Conservation (phyloP, 1,140 invertebrate genomes). For the Lucilia sericata region DNA sequence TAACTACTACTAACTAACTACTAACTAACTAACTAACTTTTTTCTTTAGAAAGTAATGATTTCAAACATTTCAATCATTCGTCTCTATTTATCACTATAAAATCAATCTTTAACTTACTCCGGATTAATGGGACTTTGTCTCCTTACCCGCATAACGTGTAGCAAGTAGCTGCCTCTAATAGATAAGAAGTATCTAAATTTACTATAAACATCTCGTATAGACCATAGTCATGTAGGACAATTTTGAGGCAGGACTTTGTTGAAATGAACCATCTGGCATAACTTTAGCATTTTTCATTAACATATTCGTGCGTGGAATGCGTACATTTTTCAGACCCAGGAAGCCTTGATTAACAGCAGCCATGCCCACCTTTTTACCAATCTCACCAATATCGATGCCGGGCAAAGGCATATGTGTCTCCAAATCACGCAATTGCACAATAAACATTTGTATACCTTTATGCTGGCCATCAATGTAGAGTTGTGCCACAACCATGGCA, state of each 20-base stretch:
- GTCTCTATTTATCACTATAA: too few relatives aligned
- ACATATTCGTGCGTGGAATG: slow-evolving; percentile 89
- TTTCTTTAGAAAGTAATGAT: too few relatives aligned
- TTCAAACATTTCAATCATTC: too few relatives aligned
- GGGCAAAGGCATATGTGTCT: slow-evolving; percentile 87
- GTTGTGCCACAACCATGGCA: slow-evolving; percentile 89
- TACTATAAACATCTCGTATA: slow-evolving; percentile 88
- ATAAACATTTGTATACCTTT: slow-evolving; percentile 95
- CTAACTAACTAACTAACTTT: too few relatives aligned
- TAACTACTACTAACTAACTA: too few relatives aligned
- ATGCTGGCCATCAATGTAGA: slow-evolving; percentile 85
- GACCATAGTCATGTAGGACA: slow-evolving; percentile 95
- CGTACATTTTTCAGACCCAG: slow-evolving; percentile 86
- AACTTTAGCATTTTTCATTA: slow-evolving; percentile 94
- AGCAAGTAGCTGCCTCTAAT: slow-evolving; percentile 82
- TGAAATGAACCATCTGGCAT: slow-evolving; percentile 88
- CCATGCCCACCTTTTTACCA: slow-evolving; percentile 92
- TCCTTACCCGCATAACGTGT: slow-evolving; percentile 89
- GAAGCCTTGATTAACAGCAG: slow-evolving; percentile 91
- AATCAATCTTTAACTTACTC: slow-evolving; percentile 72
- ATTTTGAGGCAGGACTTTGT: slow-evolving; percentile 83
- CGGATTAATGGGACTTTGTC: slow-evolving; percentile 86
- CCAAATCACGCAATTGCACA: slow-evolving; percentile 87
- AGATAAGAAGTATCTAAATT: slow-evolving; percentile 78
- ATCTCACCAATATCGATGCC: slow-evolving; percentile 95